A percentile compares a stretch with the other conserved stretches of the same genome.
Evolutionary conservation across 2,797 vertebrate genomes (phyloP).

Genomic region (Danio kyathit): DNA sequence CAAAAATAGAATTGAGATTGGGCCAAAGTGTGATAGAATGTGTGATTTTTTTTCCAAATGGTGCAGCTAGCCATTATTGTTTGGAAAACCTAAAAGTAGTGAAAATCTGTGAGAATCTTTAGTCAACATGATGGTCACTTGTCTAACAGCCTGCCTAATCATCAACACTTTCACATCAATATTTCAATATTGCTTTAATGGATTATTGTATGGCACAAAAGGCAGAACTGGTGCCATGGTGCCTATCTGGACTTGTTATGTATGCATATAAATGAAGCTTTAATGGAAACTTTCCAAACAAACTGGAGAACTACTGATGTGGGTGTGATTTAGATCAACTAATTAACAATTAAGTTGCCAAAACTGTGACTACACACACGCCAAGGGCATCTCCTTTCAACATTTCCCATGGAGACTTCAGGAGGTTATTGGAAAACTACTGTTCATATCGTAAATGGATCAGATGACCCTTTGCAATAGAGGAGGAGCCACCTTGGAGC

Average conservation of each 20-base stretch:
- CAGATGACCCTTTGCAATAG: conserved; percentile 76
- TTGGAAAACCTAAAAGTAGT: background rate
- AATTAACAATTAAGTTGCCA: conserved; percentile 37
- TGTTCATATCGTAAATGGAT: conserved; percentile 74
- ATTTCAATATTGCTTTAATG: conserved; percentile 2
- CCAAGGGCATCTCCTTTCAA: conserved; percentile 56
- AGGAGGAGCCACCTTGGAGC: conserved; percentile 73
- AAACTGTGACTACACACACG: conserved; percentile 42
- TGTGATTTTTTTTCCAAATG: too few relatives aligned
- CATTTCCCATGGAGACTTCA: conserved; percentile 66
- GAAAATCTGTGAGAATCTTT: background rate
- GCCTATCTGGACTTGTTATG: conserved; percentile 26
- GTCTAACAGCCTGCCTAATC: background rate
- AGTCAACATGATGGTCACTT: background rate
- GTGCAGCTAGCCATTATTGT: background rate
- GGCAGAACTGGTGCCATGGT: conserved; percentile 1
- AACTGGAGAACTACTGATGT: conserved; percentile 29
- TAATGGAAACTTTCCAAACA: conserved; percentile 13
- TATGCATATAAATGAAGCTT: conserved; percentile 11
- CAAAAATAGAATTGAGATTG: too few relatives aligned
- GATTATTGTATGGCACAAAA: background rate
- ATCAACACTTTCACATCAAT: background rate
- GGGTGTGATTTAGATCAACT: conserved; percentile 29
- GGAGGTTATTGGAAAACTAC: conserved; percentile 73
- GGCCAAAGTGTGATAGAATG: too few relatives aligned